These are phyloP conservation scores for Toxotes jaculatrix DNA, from an alignment of 2,113 vertebrate species.

Conservation along the genomic window DNA sequence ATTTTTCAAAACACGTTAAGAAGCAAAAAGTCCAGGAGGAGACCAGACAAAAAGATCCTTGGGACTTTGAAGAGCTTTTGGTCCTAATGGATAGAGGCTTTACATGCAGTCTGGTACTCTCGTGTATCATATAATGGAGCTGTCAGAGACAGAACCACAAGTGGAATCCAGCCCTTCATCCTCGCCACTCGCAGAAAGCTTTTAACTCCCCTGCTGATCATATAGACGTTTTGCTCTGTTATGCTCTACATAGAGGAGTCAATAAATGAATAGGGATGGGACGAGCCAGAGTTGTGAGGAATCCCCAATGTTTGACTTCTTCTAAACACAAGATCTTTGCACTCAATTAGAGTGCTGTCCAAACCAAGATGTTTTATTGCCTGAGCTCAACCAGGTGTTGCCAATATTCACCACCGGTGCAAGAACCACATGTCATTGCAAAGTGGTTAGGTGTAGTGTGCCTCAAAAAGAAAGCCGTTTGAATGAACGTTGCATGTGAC, in stretches of 20 bases:
- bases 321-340: slow-evolving; percentile 57
- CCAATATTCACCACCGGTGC: slow-evolving; percentile 42
- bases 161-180: slow-evolving; percentile 57
- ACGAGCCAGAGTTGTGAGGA: slow-evolving; percentile 54
- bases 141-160: slow-evolving; percentile 59
- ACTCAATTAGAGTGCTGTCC: slow-evolving; percentile 44
- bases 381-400: slow-evolving; percentile 62
- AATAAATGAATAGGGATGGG: slow-evolving; percentile 44
- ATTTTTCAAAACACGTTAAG: slow-evolving; percentile 21
- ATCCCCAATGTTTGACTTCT: slow-evolving; percentile 56
- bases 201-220: slow-evolving; percentile 60
- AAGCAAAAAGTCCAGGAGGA: slow-evolving; percentile 13
- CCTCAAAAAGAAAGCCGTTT: slow-evolving; percentile 31
- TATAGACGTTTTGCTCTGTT: slow-evolving; percentile 31
- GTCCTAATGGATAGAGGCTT: slow-evolving; percentile 48
- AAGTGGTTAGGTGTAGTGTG: not conserved
- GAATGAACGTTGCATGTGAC: slow-evolving; percentile 50
- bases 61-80: slow-evolving; percentile 40
- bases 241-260: slow-evolving; percentile 47
- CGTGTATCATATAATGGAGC: slow-evolving; percentile 55
- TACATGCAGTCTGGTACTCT: slow-evolving; percentile 34
- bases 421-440: slow-evolving; percentile 31
- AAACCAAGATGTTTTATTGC: slow-evolving; percentile 25
- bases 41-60: slow-evolving; percentile 28
- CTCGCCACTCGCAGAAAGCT: slow-evolving; percentile 66